These are phyloP conservation scores for Crambe crambe DNA, from an alignment of 37 sponge, comb jelly and placozoan species.

Conservation along the genomic window DNA sequence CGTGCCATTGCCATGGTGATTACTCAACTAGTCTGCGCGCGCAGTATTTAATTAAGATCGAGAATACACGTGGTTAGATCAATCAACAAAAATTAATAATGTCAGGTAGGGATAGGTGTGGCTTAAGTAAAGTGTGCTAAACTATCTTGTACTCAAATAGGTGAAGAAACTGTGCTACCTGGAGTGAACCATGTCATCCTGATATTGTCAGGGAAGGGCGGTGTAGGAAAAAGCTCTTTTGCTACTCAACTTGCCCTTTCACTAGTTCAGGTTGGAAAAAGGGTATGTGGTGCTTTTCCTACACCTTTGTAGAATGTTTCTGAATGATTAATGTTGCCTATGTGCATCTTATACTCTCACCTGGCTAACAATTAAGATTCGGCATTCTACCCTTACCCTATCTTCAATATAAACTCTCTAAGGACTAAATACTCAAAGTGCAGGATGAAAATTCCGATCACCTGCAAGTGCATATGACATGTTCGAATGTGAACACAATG, in stretches of 20 bases:
- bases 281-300: constrained; percentile 4
- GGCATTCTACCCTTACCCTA: too few species aligned
- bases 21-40: not conserved
- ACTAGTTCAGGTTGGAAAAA: constrained; percentile 52
- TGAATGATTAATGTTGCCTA: too few species aligned
- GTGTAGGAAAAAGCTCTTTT: constrained; percentile 98
- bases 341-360: too few species aligned
- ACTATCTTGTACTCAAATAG: not conserved
- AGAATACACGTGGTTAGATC: not conserved
- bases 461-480: too few species aligned
- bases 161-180: not conserved
- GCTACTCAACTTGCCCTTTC: constrained; percentile 84
- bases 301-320: too few species aligned
- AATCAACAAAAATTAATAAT: not conserved
- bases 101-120: not conserved
- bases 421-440: too few species aligned
- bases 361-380: too few species aligned
- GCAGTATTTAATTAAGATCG: not conserved
- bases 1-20: not conserved
- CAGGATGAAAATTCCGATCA: too few species aligned
- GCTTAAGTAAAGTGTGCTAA: not conserved
- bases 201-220: constrained; percentile 97
- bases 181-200: constrained; percentile 77
- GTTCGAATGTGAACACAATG: too few species aligned
- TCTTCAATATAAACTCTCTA: too few species aligned